A percentile compares a stretch with the other conserved stretches of the same genome.
Conservation (phyloP, 2,888 invertebrate genomes). For the Xylota segnis region DNA sequence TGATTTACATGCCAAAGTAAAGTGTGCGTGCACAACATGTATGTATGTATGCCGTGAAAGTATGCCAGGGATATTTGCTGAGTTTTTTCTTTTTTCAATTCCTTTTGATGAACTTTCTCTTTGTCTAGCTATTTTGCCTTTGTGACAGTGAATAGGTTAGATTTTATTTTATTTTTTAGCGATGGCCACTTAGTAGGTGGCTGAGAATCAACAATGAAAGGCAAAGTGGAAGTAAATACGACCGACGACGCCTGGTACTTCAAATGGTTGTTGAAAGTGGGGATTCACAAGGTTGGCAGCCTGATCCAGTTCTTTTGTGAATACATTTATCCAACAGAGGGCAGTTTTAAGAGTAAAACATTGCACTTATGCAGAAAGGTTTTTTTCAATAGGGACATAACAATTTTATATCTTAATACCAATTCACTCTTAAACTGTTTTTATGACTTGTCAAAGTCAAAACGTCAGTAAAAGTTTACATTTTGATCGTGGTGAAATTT, state of each 20-base stretch:
- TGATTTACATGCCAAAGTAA: constrained; percentile 63
- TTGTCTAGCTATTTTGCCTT: constrained; percentile 38
- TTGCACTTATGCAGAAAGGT: no score
- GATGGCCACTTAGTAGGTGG: constrained; percentile 37
- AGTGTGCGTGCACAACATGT: constrained; percentile 65
- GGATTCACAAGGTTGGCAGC: neutral
- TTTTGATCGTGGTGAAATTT: no score
- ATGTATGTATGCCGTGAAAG: constrained; percentile 38
- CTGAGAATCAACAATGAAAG: neutral
- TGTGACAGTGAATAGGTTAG: constrained; percentile 41
- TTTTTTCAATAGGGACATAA: no score
- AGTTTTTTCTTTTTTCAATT: constrained; percentile 20
- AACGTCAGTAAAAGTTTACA: no score
- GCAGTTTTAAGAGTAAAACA: no score
- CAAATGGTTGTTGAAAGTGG: neutral
- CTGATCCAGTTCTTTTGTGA: neutral
- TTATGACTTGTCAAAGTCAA: no score
- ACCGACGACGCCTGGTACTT: neutral
- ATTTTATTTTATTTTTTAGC: constrained; percentile 25
- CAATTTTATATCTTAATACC: no score
- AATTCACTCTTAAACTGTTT: no score
- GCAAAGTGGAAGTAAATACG: neutral
- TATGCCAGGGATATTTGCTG: constrained; percentile 66
- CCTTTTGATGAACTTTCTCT: constrained; percentile 33
- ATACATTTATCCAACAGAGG: neutral